These are phyloP conservation scores for Gadopsis marmoratus DNA, from an alignment of 2,797 vertebrate species.

Conservation along the genomic window DNA sequence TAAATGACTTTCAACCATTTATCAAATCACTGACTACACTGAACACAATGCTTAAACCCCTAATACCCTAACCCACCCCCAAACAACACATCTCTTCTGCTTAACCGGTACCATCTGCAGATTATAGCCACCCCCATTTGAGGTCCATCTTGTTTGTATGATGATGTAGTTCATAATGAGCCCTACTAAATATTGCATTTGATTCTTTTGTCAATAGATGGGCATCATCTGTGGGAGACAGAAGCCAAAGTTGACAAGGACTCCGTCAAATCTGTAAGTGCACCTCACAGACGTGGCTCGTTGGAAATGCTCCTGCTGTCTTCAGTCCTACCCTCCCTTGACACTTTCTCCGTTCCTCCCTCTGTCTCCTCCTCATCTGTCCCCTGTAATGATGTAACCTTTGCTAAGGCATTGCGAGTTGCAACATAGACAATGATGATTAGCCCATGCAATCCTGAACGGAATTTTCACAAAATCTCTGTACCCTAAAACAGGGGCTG, in stretches of 20 bases:
- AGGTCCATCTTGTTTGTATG: background rate
- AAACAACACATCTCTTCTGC: background rate
- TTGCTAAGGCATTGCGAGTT: slow-evolving; percentile 76
- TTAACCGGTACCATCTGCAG: background rate
- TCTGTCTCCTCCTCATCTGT: slow-evolving; percentile 69
- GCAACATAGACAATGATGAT: slow-evolving; percentile 69
- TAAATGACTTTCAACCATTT: background rate
- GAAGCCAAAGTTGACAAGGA: slow-evolving; percentile 97
- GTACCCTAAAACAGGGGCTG: slow-evolving; percentile 62
- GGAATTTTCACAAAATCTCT: slow-evolving; percentile 82
- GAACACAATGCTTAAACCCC: slow-evolving; percentile 1
- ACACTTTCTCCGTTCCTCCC: slow-evolving; percentile 53
- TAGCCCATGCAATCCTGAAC: slow-evolving; percentile 82
- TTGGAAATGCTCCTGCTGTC: slow-evolving; percentile 41
- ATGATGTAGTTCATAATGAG: background rate
- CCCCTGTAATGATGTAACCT: slow-evolving; percentile 83
- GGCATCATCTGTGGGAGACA: slow-evolving; percentile 98
- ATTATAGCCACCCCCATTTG: slow-evolving; percentile 2
- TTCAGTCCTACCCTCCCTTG: slow-evolving; percentile 52
- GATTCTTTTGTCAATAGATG: slow-evolving; percentile 84
- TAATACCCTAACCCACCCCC: background rate
- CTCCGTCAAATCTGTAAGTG: slow-evolving; percentile 95
- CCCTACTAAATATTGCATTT: slow-evolving; percentile 21
- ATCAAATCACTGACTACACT: background rate
- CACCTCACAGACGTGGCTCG: slow-evolving; percentile 22